Conservation (phyloP, 2,888 invertebrate genomes). For the Oscheius onirici region DNA sequence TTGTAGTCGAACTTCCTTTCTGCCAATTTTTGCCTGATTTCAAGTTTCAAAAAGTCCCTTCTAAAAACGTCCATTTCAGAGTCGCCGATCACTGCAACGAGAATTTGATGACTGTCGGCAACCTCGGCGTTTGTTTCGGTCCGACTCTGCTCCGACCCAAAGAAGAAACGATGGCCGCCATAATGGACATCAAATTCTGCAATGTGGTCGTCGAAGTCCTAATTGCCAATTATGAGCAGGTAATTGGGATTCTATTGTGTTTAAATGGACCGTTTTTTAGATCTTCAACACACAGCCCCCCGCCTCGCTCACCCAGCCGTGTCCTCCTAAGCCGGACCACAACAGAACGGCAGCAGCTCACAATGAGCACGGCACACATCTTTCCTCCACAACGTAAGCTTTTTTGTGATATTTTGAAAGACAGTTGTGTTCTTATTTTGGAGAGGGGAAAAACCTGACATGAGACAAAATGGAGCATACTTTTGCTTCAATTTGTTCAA, state of each 20-base stretch:
- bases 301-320: constrained; percentile 52
- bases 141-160: constrained; percentile 92
- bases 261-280: constrained; percentile 31
- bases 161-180: constrained; percentile 96
- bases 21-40: too few relatives aligned
- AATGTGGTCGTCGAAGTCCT: constrained; percentile 94
- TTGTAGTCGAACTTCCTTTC: too few relatives aligned
- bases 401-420: too few relatives aligned
- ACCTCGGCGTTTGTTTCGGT: constrained; percentile 96
- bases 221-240: constrained; percentile 70
- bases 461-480: too few relatives aligned
- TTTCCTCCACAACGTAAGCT: constrained; percentile 3
- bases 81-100: constrained; percentile 85
- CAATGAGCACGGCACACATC: constrained; percentile 10
- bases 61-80: constrained; percentile 76
- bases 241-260: background rate
- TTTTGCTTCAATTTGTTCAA: too few relatives aligned
- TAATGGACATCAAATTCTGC: constrained; percentile 98
- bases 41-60: too few relatives aligned
- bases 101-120: constrained; percentile 96
- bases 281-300: constrained; percentile 66
- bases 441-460: too few relatives aligned
- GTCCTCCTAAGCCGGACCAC: constrained; percentile 70
- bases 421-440: too few relatives aligned
- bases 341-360: constrained; percentile 9